These are phyloP conservation scores for Vidua chalybeata DNA, from an alignment of 2,113 vertebrate genomes.

Conservation along the genomic window DNA sequence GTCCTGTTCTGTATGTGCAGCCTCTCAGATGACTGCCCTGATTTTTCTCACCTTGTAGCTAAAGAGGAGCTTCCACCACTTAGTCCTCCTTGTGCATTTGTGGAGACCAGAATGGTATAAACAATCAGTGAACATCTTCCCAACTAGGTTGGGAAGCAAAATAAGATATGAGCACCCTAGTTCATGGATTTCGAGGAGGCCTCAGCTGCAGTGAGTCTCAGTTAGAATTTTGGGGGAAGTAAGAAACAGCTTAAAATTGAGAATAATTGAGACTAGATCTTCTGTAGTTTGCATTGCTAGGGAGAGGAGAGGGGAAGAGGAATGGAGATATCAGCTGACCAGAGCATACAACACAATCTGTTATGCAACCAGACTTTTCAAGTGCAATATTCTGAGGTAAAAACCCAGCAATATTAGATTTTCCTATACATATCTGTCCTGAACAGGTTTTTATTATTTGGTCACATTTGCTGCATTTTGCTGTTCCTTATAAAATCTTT, in stretches of 20 bases:
- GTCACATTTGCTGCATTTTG: not conserved
- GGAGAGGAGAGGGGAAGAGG: not conserved
- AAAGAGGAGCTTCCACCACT: not conserved
- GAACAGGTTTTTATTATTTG: not conserved
- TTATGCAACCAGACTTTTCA: not conserved
- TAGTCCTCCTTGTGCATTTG: not conserved
- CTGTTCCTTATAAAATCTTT: not conserved
- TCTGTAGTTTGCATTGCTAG: not conserved
- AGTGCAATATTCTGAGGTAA: not conserved
- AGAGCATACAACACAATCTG: not conserved
- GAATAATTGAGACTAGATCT: not conserved
- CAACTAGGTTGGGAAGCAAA: not conserved
- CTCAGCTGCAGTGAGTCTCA: not conserved
- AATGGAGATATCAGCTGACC: not conserved
- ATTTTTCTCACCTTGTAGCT: not conserved
- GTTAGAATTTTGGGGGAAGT: not conserved
- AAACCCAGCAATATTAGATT: not conserved
- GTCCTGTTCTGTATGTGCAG: not conserved
- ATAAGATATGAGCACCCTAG: not conserved
- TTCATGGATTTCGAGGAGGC: not conserved
- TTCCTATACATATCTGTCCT: not conserved
- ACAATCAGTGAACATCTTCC: not conserved
- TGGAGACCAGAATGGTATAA: not conserved
- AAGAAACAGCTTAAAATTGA: slow-evolving; percentile 20
- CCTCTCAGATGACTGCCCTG: not conserved